These are phyloP conservation scores for Habrosyne pyritoides DNA, from an alignment of 2,888 invertebrate species.

Conservation along the genomic window DNA sequence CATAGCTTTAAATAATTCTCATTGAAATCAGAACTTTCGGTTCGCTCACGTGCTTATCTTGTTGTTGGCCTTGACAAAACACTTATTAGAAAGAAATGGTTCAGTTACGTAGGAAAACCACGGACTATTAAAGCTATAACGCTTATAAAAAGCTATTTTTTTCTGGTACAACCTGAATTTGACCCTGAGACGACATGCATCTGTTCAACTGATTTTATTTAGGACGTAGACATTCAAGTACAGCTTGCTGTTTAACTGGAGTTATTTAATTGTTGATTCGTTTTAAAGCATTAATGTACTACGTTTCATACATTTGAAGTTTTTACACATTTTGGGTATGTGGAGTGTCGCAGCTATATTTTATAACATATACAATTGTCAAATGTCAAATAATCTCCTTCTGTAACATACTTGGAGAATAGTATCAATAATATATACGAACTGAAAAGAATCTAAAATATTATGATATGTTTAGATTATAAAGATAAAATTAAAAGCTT, in stretches of 20 bases:
- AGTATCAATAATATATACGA: too few relatives aligned
- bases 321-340: too few relatives aligned
- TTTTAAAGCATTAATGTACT: too few relatives aligned
- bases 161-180: constrained; percentile 2
- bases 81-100: not conserved
- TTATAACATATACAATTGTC: too few relatives aligned
- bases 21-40: not conserved
- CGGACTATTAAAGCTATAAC: constrained; percentile 1
- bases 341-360: too few relatives aligned
- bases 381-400: too few relatives aligned
- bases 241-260: too few relatives aligned
- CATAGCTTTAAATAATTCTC: not conserved
- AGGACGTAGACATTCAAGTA: too few relatives aligned
- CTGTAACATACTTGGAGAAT: too few relatives aligned
- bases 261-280: too few relatives aligned
- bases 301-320: too few relatives aligned
- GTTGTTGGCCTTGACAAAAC: not conserved
- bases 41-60: not conserved
- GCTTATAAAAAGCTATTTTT: not conserved
- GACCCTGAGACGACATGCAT: constrained; percentile 1
- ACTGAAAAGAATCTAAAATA: not conserved
- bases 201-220: not conserved
- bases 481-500: constrained; percentile 27
- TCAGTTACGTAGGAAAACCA: not conserved
- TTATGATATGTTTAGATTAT: not conserved